Evolutionary conservation across 2,113 vertebrate genomes (phyloP), one percentile per base, ranked within the genome.

Genomic region (Orycteropus afer): DNA sequence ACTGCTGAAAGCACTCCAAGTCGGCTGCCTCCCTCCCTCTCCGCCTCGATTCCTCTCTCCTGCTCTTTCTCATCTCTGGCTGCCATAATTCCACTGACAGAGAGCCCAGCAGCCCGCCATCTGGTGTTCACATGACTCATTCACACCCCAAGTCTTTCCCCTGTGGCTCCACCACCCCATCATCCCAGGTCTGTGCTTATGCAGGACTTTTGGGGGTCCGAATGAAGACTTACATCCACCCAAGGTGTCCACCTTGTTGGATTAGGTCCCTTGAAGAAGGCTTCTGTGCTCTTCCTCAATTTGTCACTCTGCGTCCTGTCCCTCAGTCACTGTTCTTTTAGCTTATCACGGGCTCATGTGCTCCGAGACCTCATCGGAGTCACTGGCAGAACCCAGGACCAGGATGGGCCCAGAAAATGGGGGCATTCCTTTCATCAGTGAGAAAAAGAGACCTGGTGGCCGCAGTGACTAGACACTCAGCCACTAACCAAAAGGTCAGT

Each of bases 1-100:
- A 97, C n/a, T 76, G n/a, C 8, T 15, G 29, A 92, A 90, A 55
- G 29, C 63, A 61, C 91, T 42, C 47, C 57, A 57, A 32, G 49
- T 20, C 51, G 92, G 32, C 45, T 86, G 67, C 37, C 47, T 42
- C 5, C 37, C 11, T 69, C 53, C 57, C 22, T 67, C 34, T n/a
- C 29, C 23, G 59, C 42, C 1, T 55, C 22, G 23, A 22, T 37
- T 7, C 42, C 47, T 73, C 20, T 55, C 12, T 51, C 4, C n/a
- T 7, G 78, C 8, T n/a, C 12, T 15, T 49, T 7, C 55, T 29
- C 32, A 3, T 71, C 59, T 91, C 87, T 86, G 65, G 73, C 65
- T 20, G 23, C 23, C 27, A 22, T 77, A 57, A 89, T 49, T 8
- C 15, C 22, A 15, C n/a, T 59, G 51, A 59, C n/a, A 65, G 78